phyloP scores from a whole-genome alignment of 1,140 invertebrate species.

The Aporrectodea caliginosa region DNA sequence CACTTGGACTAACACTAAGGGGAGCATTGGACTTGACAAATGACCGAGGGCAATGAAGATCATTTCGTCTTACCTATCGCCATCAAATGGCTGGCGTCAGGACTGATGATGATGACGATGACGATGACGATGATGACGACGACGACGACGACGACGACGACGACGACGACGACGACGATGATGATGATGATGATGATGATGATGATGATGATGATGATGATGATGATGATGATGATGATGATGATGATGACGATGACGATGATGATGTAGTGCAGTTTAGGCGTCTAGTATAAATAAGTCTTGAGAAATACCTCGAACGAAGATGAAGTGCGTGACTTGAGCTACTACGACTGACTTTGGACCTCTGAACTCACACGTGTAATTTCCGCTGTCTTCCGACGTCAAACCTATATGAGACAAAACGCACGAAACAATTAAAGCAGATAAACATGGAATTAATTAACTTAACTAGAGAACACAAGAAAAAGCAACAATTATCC shows the following conservation, averaged over 20 bases:
- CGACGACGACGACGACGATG: constrained; percentile 18
- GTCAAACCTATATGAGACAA: not conserved
- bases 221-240: constrained; percentile 14
- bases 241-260: not conserved
- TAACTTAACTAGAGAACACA: too few species aligned
- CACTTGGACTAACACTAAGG: too few species aligned
- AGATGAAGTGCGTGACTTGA: not conserved
- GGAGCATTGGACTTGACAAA: too few species aligned
- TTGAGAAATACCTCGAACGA: too few species aligned
- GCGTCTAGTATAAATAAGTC: too few species aligned
- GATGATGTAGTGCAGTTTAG: too few species aligned
- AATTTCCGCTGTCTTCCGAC: not conserved
- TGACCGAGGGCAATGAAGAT: too few species aligned
- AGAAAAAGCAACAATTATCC: too few species aligned
- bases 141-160: not conserved
- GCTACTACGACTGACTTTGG: not conserved
- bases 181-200: constrained; percentile 21
- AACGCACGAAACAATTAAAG: not conserved
- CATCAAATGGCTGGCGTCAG: too few species aligned
- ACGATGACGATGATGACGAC: not conserved
- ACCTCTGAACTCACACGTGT: not conserved
- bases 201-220: constrained; percentile 20
- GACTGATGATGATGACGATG: too few species aligned
- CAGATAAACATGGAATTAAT: not conserved
- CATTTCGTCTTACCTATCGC: too few species aligned